Evolutionary conservation across 2,888 invertebrate genomes (phyloP).

Genomic region (Pharmacophagus antenor): DNA sequence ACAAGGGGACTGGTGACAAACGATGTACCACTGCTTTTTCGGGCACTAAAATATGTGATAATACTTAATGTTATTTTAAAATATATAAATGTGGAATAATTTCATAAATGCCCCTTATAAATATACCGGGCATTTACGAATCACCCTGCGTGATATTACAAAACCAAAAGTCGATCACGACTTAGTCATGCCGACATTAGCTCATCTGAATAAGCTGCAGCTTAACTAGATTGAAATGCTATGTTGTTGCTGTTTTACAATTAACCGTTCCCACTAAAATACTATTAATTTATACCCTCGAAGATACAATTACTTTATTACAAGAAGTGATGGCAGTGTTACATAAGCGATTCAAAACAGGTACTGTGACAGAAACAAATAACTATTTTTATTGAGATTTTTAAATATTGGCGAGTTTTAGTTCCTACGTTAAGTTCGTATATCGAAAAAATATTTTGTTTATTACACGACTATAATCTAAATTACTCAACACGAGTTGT

Average conservation of each 20-base stretch:
- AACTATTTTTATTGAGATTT: conserved; percentile 1
- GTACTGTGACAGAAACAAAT: background rate
- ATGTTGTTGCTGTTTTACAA: background rate
- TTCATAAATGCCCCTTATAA: too few species aligned
- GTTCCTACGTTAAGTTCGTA: conserved; percentile 3
- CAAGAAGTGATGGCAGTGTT: background rate
- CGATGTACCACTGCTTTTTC: too few species aligned
- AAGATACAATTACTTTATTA: background rate
- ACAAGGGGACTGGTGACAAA: too few species aligned
- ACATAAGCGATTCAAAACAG: background rate
- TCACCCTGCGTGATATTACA: too few species aligned
- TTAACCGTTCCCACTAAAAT: background rate
- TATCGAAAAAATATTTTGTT: background rate
- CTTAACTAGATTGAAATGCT: background rate
- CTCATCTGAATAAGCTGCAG: too few species aligned
- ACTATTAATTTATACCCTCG: background rate
- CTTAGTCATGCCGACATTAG: too few species aligned
- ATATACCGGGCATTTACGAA: too few species aligned
- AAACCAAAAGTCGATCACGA: too few species aligned
- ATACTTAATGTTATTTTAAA: background rate
- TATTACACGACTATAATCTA: background rate
- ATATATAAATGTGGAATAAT: too few species aligned
- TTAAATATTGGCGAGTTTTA: conserved; percentile 4
- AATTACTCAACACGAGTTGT: background rate
- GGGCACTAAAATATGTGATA: too few species aligned